Evolutionary conservation across 2,797 vertebrate species (phyloP).

Genomic region (Cetoscarus ocellatus): DNA sequence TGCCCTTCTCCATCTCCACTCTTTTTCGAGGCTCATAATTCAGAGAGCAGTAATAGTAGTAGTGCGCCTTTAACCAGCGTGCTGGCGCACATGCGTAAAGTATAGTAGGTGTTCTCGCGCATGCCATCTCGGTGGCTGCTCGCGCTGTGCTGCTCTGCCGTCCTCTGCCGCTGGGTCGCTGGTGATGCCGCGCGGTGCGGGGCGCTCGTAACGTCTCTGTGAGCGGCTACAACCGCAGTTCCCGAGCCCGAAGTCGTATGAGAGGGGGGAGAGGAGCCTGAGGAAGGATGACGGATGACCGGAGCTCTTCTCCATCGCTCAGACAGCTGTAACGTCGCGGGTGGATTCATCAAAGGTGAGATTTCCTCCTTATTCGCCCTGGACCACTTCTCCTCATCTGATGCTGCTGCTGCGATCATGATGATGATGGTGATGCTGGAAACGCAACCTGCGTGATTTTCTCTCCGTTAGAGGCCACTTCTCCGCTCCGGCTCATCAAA

Average conservation of each 20-base stretch:
- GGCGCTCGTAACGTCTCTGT: slow-evolving; percentile 56
- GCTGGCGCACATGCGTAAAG: slow-evolving; percentile 72
- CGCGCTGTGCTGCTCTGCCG: slow-evolving; percentile 69
- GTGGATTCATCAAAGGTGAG: slow-evolving; percentile 76
- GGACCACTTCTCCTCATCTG: slow-evolving; percentile 71
- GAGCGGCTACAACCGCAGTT: slow-evolving; percentile 77
- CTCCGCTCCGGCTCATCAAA: slow-evolving; percentile 21
- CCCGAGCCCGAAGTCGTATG: slow-evolving; percentile 64
- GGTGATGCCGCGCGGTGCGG: slow-evolving; percentile 73
- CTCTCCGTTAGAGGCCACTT: slow-evolving; percentile 76
- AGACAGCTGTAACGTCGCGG: slow-evolving; percentile 60
- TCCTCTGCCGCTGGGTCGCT: slow-evolving; percentile 76
- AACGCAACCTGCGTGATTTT: slow-evolving; percentile 83
- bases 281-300: slow-evolving; percentile 63
- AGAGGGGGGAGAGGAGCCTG: slow-evolving; percentile 55
- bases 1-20: not conserved
- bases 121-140: slow-evolving; percentile 62
- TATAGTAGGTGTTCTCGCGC: slow-evolving; percentile 72
- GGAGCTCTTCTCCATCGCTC: slow-evolving; percentile 46
- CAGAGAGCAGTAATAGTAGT: slow-evolving; percentile 36
- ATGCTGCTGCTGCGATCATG: slow-evolving; percentile 64
- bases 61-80: slow-evolving; percentile 65
- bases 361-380: slow-evolving; percentile 59
- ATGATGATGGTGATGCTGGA: slow-evolving; percentile 67
- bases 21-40: slow-evolving; percentile 23